Evolutionary conservation across 2,888 invertebrate genomes (phyloP), one percentile per base, ranked within the genome.

Genomic region (Ophion ventricosus): DNA sequence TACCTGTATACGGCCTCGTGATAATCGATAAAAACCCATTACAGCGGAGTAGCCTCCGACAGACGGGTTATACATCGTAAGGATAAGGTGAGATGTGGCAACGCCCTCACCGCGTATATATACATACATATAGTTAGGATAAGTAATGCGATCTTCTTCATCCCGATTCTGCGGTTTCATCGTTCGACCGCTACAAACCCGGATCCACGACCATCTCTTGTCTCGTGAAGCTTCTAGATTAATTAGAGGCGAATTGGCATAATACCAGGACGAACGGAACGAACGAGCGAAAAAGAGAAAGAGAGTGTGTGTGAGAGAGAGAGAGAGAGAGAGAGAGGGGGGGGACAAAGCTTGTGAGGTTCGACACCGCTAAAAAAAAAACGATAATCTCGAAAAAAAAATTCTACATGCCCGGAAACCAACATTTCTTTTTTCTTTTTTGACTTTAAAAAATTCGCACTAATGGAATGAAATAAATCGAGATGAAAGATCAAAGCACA

Each of bases 21-120:
- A 64, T 80, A 84, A 84, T 84, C 80, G 84, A 81, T 84, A 77
- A 81, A 84, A 84, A 81, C 75, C 78, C 70, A 84, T 84, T 81
- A 81, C 77, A 77, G 43, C n/a, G 69, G 64, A 80, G 81, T 78
- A 83, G 81, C 84, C 64, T 57, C 66, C 17, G 25, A 63, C 25
- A 26, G 63, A 77, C 67, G 63, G 63, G 77, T 74, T 74, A 70
- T 84, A 77, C 74, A 84, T 81, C 59, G 70, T 25, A 49, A 23
- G 74, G 74, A 49, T 81, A 75, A 84, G 83, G 73, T 84, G 80
- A 84, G 83, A 77, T 77, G 73, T 66, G 80, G 56, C 80, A 70
- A 17, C 81, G 17, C 43, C 64, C 54, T 54, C 4, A 57, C 35
- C 35, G 3, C 49, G 25, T 70, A 80, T 67, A 59, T 25, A 17